Evolutionary conservation across 2,888 invertebrate species (phyloP).

Genomic region (Arge pagana): DNA sequence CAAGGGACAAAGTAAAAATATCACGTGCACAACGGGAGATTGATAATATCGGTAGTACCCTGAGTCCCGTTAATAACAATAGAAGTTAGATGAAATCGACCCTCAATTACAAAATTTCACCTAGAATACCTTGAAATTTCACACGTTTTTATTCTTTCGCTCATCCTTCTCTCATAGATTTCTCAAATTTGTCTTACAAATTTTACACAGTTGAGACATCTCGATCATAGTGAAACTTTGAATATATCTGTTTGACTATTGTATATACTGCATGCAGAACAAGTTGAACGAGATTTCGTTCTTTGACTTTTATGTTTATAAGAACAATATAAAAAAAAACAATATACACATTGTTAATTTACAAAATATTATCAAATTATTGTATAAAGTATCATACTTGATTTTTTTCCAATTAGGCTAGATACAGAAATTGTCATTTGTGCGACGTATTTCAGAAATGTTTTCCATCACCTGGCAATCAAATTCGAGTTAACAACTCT

Average conservation of each 20-base stretch:
- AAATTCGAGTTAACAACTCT: too few species aligned
- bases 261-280: constrained; percentile 29
- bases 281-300: constrained; percentile 29
- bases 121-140: too few species aligned
- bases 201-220: too few species aligned
- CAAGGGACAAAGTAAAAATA: constrained; percentile 94
- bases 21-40: constrained; percentile 95
- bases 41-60: constrained; percentile 68
- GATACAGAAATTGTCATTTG: constrained; percentile 24
- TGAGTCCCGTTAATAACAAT: constrained; percentile 47
- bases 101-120: too few species aligned
- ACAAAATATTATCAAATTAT: constrained; percentile 24
- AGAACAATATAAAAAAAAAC: constrained; percentile 11
- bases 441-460: constrained; percentile 25
- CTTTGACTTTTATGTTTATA: constrained; percentile 36
- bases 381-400: constrained; percentile 32
- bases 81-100: constrained; percentile 29
- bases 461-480: not conserved
- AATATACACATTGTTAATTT: constrained; percentile 22
- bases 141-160: too few species aligned
- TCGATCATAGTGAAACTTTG: too few species aligned
- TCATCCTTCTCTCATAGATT: too few species aligned
- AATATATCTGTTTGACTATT: constrained; percentile 22
- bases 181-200: too few species aligned
- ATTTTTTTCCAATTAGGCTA: constrained; percentile 15